Evolutionary conservation across 2,888 invertebrate species (phyloP).

Genomic region (Parnassius apollo): DNA sequence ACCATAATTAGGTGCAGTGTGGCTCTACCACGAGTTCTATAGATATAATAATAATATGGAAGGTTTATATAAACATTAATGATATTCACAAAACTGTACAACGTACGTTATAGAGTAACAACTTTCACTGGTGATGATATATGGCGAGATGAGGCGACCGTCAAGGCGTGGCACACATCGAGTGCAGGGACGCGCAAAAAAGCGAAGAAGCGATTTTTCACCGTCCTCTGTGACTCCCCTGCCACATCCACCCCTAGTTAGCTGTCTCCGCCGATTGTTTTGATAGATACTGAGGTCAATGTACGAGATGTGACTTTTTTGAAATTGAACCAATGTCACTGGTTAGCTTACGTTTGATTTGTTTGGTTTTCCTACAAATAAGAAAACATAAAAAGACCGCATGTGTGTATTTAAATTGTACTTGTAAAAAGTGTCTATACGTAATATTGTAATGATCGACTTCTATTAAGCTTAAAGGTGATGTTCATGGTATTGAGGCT

Average conservation of each 20-base stretch:
- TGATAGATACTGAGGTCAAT: conserved; percentile 20
- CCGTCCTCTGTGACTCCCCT: conserved; percentile 12
- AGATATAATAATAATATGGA: not conserved
- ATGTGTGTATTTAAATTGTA: no score
- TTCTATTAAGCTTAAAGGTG: no score
- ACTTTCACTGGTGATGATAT: conserved; percentile 5
- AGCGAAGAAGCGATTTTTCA: conserved; percentile 21
- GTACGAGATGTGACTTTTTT: conserved; percentile 4
- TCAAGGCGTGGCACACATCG: conserved; percentile 20
- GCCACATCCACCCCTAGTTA: conserved; percentile 11
- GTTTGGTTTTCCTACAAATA: not conserved
- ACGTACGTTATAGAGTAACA: conserved; percentile 2
- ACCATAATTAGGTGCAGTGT: no score
- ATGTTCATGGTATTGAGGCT: no score
- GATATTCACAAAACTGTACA: conserved; percentile 17
- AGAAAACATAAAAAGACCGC: no score
- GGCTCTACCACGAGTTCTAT: no score
- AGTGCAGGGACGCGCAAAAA: conserved; percentile 14
- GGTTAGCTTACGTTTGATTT: not conserved
- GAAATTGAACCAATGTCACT: not conserved
- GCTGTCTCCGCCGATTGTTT: conserved; percentile 17
- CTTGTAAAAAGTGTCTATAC: no score
- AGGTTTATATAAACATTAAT: conserved; percentile 11
- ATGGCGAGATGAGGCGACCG: conserved; percentile 7
- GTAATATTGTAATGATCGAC: no score